These are phyloP conservation scores for Macrotus californicus DNA, from an alignment of 2,113 vertebrate genomes.

Conservation along the genomic window DNA sequence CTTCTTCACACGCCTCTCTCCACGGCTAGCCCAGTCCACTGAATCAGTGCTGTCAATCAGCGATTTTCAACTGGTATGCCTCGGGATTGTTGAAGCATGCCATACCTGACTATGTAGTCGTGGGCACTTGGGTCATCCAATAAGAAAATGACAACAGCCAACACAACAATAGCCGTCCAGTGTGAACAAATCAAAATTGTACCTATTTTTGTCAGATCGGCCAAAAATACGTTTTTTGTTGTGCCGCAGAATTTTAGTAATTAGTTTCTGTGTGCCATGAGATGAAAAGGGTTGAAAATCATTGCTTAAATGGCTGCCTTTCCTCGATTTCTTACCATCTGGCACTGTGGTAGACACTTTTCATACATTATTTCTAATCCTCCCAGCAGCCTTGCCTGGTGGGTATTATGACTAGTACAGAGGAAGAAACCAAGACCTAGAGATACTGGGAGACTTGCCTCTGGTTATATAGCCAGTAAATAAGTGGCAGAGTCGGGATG, in stretches of 20 bases:
- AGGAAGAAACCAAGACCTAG: neutral
- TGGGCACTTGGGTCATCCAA: neutral
- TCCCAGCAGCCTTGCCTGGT: neutral
- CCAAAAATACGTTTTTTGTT: neutral
- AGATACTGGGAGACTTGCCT: neutral
- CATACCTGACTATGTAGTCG: neutral
- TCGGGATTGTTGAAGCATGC: neutral
- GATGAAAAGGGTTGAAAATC: neutral
- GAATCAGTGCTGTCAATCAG: neutral
- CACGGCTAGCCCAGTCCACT: fast-evolving
- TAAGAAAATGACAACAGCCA: neutral
- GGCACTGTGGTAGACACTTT: neutral
- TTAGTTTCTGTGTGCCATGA: neutral
- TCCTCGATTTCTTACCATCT: neutral
- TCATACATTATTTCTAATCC: neutral
- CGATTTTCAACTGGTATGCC: neutral
- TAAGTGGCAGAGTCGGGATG: neutral
- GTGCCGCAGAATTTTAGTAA: neutral
- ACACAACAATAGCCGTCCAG: neutral
- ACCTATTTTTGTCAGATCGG: neutral
- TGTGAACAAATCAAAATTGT: neutral
- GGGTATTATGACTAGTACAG: neutral
- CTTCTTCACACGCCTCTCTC: too few species aligned
- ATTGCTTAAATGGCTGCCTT: neutral
- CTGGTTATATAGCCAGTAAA: neutral